Conservation (phyloP, 2,113 vertebrate genomes). For the Dipodomys merriami region DNA sequence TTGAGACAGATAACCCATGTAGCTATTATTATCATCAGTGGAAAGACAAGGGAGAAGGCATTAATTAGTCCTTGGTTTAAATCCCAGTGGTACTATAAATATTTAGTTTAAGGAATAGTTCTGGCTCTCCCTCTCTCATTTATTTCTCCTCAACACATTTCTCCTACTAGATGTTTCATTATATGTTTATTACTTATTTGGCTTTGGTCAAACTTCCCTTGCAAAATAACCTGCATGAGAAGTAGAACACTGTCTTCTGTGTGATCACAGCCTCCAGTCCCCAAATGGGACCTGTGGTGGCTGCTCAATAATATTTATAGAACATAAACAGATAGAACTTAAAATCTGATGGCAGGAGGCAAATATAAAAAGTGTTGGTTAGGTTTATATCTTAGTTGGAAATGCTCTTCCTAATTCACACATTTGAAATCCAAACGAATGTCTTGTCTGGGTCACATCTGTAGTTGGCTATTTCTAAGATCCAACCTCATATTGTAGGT, state of each 20-base stretch:
- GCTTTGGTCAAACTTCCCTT: not conserved
- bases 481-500: not conserved
- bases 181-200: conserved; percentile 47
- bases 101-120: conserved; percentile 62
- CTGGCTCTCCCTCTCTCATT: not conserved
- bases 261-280: not conserved
- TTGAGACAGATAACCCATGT: conserved; percentile 22
- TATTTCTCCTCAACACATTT: conserved; percentile 54
- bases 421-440: not conserved
- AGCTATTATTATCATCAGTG: conserved; percentile 19
- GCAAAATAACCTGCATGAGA: not conserved
- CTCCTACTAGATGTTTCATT: conserved; percentile 14
- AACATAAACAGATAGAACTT: not conserved
- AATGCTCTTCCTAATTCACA: not conserved
- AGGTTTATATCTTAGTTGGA: not conserved
- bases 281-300: too few species aligned
- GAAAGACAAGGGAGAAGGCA: conserved; percentile 33
- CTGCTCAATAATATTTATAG: not conserved
- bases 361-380: not conserved
- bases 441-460: not conserved
- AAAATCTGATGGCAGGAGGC: not conserved
- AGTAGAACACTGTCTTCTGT: not conserved
- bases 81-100: conserved; percentile 37
- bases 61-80: conserved; percentile 51
- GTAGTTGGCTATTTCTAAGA: not conserved